phyloP scores from a whole-genome alignment of 2,113 vertebrate genomes.

The Camelus dromedarius region DNA sequence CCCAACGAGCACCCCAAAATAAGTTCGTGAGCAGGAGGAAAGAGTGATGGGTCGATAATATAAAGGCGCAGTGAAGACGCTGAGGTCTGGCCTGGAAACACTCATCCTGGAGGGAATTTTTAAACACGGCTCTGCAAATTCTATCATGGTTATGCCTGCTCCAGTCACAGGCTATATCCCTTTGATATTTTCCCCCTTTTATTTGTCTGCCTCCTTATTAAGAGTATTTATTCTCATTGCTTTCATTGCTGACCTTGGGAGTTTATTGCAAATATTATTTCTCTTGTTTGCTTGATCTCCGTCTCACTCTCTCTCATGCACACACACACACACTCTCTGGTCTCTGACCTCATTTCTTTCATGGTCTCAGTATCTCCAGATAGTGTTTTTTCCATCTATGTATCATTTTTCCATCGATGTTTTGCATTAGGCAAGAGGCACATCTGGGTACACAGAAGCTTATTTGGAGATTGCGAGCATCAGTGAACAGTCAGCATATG shows the following conservation, averaged over 20 bases:
- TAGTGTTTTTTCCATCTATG: not conserved
- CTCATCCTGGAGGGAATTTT: constrained; percentile 34
- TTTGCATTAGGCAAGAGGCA: not conserved
- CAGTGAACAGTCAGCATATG: not conserved
- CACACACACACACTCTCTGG: not conserved
- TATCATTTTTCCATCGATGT: not conserved
- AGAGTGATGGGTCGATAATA: not conserved
- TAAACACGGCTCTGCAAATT: not conserved
- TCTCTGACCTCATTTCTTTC: constrained; percentile 62
- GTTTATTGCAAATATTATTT: constrained; percentile 70
- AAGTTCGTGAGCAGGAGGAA: not conserved
- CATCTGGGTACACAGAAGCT: not conserved
- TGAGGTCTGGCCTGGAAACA: not conserved
- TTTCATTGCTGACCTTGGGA: constrained; percentile 67
- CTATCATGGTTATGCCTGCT: not conserved
- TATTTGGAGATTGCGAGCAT: not conserved
- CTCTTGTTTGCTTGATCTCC: constrained; percentile 34
- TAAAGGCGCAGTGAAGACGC: not conserved
- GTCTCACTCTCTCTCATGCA: not conserved
- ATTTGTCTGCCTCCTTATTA: constrained; percentile 70
- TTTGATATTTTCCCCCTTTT: not conserved
- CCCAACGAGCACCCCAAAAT: not conserved
- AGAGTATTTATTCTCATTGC: constrained; percentile 73
- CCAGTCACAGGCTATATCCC: not conserved
- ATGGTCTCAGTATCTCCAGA: not conserved